phyloP scores from a whole-genome alignment of 2,797 vertebrate species.

The Hoplostethus atlanticus region DNA sequence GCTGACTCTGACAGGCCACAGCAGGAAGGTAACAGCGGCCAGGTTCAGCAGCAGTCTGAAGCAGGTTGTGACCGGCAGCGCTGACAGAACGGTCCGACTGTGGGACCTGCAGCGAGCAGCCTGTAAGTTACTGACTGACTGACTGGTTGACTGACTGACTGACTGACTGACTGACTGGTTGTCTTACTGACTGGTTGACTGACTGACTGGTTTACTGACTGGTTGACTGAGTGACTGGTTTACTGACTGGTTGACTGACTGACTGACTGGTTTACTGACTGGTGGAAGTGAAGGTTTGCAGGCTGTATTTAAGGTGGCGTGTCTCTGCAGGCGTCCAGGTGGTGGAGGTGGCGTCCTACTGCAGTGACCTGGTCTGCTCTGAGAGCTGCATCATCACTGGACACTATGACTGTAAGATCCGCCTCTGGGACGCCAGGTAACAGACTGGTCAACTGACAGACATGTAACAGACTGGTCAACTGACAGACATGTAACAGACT shows the following conservation, averaged over 20 bases:
- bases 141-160: background rate
- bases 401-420: slow-evolving; percentile 89
- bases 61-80: slow-evolving; percentile 90
- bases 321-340: slow-evolving; percentile 83
- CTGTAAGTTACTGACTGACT: slow-evolving; percentile 81
- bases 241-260: no score
- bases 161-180: no score
- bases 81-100: slow-evolving; percentile 88
- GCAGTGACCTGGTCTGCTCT: slow-evolving; percentile 90
- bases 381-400: slow-evolving; percentile 88
- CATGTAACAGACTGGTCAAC: no score
- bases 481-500: no score
- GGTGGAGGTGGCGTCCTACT: slow-evolving; percentile 85
- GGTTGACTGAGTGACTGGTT: no score
- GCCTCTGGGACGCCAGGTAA: slow-evolving; percentile 93
- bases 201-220: no score
- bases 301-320: background rate
- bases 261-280: no score
- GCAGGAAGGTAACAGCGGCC: slow-evolving; percentile 90
- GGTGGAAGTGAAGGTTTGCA: slow-evolving; percentile 65
- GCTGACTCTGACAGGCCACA: slow-evolving; percentile 91
- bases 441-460: no score
- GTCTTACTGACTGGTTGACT: no score
- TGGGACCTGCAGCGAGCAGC: slow-evolving; percentile 89
- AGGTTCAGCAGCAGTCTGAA: slow-evolving; percentile 84